Evolutionary conservation across 2,113 vertebrate species (phyloP).

Genomic region (Felis chaus): DNA sequence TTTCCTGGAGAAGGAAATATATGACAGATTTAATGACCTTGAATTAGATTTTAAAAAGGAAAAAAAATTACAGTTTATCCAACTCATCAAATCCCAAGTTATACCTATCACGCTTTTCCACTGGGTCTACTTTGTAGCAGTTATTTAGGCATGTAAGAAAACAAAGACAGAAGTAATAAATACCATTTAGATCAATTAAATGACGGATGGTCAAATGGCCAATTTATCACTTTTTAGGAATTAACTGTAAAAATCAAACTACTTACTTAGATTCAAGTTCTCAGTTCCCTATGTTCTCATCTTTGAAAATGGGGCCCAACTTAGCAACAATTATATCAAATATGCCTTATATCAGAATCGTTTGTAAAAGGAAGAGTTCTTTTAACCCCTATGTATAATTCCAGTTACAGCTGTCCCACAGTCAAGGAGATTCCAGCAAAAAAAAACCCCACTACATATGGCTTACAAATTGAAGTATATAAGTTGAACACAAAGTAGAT

Average conservation of each 20-base stretch:
- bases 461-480: neutral
- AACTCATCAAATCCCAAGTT: constrained; percentile 30
- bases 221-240: constrained; percentile 3
- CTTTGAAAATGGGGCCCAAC: neutral
- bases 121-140: neutral
- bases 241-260: neutral
- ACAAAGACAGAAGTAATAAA: neutral
- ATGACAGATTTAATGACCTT: constrained; percentile 53
- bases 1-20: constrained; percentile 74
- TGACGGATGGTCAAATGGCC: neutral
- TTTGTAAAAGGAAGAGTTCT: neutral
- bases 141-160: constrained; percentile 35
- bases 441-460: neutral
- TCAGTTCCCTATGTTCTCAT: neutral
- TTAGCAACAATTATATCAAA: neutral
- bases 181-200: neutral
- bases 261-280: neutral
- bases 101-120: neutral
- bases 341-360: neutral
- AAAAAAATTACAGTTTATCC: neutral
- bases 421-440: neutral
- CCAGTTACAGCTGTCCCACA: neutral
- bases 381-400: neutral
- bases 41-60: neutral
- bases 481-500: neutral